Conservation (phyloP, 2,113 vertebrate species). For the human (Homo sapiens) region DNA sequence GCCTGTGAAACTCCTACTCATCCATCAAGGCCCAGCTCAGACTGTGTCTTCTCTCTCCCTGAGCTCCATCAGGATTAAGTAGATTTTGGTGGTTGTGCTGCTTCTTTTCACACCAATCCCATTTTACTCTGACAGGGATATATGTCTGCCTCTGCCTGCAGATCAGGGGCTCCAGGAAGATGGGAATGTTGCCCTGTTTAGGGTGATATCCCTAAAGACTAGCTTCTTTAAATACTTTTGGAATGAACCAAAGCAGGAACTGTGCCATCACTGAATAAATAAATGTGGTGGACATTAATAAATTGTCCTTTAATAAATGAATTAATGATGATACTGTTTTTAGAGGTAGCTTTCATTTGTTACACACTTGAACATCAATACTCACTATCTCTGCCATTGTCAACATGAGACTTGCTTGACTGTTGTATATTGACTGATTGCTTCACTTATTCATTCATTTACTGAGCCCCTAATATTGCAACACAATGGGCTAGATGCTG, state of each 20-base stretch:
- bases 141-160: not conserved
- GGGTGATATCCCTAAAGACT: not conserved
- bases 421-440: not conserved
- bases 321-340: not conserved
- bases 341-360: not conserved
- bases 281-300: slow-evolving; percentile 9
- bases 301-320: not conserved
- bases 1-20: not conserved
- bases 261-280: not conserved
- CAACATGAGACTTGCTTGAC: not conserved
- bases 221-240: not conserved
- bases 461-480: not conserved
- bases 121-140: not conserved
- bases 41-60: not conserved
- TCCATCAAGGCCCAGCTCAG: not conserved
- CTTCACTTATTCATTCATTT: not conserved
- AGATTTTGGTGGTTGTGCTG: not conserved
- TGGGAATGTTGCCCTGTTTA: not conserved
- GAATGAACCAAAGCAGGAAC: slow-evolving; percentile 18
- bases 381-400: not conserved
- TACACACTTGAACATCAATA: not conserved
- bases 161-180: not conserved
- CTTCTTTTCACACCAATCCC: not conserved
- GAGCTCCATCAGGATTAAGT: not conserved
- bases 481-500: not conserved